Conservation (phyloP, 2,797 vertebrate species). For the Sebastes vulpes region DNA sequence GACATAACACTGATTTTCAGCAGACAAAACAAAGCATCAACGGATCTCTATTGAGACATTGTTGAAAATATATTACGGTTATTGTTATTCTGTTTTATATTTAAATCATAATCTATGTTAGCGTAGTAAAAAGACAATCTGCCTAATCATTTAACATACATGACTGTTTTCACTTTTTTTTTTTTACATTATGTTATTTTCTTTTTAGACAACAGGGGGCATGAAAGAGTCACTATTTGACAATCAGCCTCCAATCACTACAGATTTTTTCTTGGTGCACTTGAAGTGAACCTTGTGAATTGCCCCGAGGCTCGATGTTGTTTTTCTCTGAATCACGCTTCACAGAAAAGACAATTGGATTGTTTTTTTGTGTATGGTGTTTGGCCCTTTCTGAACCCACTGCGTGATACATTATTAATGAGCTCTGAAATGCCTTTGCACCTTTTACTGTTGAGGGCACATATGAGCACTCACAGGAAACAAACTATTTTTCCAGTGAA, state of each 20-base stretch:
- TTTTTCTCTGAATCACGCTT: conserved; percentile 65
- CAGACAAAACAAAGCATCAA: background rate
- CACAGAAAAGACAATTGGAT: conserved; percentile 58
- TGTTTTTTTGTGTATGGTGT: conserved; percentile 30
- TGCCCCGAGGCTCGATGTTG: conserved; percentile 42
- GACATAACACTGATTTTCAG: background rate
- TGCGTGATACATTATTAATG: conserved; percentile 44
- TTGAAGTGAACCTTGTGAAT: conserved; percentile 69
- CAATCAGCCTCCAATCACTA: background rate
- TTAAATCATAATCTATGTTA: background rate
- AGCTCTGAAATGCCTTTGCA: conserved; percentile 29
- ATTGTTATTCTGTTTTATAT: background rate
- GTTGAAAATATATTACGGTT: background rate
- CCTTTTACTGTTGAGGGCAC: background rate
- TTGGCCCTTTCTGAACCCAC: conserved; percentile 2
- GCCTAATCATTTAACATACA: background rate
- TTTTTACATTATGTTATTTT: conserved; percentile 5
- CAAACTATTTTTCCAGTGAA: background rate
- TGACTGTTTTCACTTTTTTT: background rate
- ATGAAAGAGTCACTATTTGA: conserved; percentile 34
- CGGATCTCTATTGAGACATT: background rate
- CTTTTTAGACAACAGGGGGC: conserved; percentile 58
- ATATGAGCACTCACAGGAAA: background rate
- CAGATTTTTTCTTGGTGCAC: conserved; percentile 48
- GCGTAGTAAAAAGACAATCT: background rate